Conservation (phyloP, 2,797 vertebrate genomes). For the Loris lydekkerianus region DNA sequence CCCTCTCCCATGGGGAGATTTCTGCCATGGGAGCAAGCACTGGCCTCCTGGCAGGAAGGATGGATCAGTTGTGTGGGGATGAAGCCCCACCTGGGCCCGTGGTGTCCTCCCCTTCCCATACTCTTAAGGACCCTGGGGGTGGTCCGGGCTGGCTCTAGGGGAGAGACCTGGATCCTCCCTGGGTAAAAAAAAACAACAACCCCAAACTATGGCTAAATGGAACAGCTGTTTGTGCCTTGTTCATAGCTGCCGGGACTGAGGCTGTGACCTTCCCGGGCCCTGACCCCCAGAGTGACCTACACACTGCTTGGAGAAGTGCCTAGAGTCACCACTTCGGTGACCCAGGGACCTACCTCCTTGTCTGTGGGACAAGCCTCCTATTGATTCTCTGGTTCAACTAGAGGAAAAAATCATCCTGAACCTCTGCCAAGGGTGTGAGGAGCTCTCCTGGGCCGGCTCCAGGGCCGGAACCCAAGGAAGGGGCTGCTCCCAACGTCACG, state of each 20-base stretch:
- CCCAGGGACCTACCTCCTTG: not conserved
- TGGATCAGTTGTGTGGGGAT: not conserved
- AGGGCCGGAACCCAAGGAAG: not conserved
- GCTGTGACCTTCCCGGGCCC: accelerated
- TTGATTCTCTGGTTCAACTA: not conserved
- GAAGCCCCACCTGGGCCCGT: accelerated
- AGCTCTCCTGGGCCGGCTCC: accelerated
- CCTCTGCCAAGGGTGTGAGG: not conserved
- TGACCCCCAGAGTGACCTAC: not conserved
- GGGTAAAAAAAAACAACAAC: not conserved
- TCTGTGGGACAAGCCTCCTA: not conserved
- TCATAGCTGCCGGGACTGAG: not conserved
- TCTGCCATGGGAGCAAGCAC: accelerated
- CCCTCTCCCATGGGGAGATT: not conserved
- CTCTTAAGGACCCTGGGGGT: not conserved
- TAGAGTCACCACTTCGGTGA: not conserved
- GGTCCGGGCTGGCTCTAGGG: not conserved
- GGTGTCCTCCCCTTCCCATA: accelerated
- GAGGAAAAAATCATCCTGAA: not conserved
- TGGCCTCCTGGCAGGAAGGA: accelerated
- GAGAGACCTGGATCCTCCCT: not conserved
- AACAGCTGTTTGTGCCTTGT: accelerated
- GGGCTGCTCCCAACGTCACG: accelerated
- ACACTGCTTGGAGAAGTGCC: not conserved
- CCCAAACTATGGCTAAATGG: accelerated